Evolutionary conservation across 2,113 vertebrate genomes (phyloP), one percentile per base, ranked within the genome.

Genomic region (Noturus placidus): DNA sequence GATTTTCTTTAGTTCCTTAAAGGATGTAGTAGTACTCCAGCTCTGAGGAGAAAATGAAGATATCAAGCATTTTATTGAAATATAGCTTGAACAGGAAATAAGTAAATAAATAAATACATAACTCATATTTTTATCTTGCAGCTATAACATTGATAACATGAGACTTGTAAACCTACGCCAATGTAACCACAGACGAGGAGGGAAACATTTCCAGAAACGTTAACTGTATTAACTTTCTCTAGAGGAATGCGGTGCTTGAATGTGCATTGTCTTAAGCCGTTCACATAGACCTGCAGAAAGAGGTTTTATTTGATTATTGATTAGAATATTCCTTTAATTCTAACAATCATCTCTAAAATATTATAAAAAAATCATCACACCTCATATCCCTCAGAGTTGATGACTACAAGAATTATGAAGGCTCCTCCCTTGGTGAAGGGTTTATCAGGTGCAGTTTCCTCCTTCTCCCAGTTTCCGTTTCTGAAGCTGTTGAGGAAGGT

Each of bases 171-270:
- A 78, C 50, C 19, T 78, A 78, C 76, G 4, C n/a, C 4, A 30
- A 78, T 78, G 3, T 30, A n/a, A 1, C 76, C 76, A 6, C 6
- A 54, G 50, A 54, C 50, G 4, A 17, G 25, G 2, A 54, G 46
- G 19, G 46, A 50, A 50, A 50, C 46, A 50, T 9, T 10, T 50
- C 46, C 82, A 33, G 0, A 0, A 17, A 88, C 79, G 1, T 15
- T 1, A 54, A 88, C 30, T 25, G 59, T 46, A 5, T 67, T 78
- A 54, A 88, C 82, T 22, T 65, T 84, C 27, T 84, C 57, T 20
- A 79, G 6, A 56, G 81, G 80, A 10, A 83, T 77, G 42, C 81
- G 81, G 14, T 87, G 87, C 2, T 83, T 87, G n/a, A 83, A 87
- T 11, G 27, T 54, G 25, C 57, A 84, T 14, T 65, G 42, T 14